Evolutionary conservation across 2,888 invertebrate genomes (phyloP).

Genomic region (Helleia helle): DNA sequence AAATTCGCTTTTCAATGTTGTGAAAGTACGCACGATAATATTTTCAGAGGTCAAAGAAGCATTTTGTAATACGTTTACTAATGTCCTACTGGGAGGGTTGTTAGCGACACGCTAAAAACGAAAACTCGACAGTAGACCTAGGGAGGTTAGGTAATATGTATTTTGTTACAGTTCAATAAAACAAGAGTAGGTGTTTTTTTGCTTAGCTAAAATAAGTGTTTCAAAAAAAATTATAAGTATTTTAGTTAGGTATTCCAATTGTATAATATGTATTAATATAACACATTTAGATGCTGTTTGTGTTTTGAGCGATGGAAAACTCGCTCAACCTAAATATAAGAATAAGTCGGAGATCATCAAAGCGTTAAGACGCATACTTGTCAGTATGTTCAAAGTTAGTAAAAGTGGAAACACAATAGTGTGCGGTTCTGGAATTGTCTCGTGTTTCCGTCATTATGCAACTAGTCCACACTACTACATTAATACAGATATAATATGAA

Average conservation of each 20-base stretch:
- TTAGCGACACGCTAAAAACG: conserved; percentile 60
- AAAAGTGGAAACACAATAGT: conserved; percentile 16
- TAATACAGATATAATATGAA: conserved; percentile 34
- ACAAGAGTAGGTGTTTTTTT: too few species aligned
- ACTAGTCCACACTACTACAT: conserved; percentile 22
- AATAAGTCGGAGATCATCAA: too few species aligned
- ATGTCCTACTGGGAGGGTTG: conserved; percentile 34
- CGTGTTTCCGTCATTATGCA: conserved; percentile 22
- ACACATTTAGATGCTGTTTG: too few species aligned
- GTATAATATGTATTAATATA: too few species aligned
- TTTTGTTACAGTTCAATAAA: too few species aligned
- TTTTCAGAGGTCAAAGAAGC: conserved; percentile 18
- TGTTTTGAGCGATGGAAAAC: too few species aligned
- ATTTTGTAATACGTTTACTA: conserved; percentile 45
- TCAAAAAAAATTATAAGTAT: too few species aligned
- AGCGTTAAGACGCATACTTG: background rate
- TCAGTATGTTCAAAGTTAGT: conserved; percentile 8
- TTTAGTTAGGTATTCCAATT: too few species aligned
- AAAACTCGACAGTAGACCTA: conserved; percentile 62
- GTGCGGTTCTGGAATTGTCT: conserved; percentile 20
- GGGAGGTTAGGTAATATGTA: conserved; percentile 36
- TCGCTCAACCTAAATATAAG: too few species aligned
- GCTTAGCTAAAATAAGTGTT: too few species aligned
- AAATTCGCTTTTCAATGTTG: conserved; percentile 8
- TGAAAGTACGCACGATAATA: background rate